A percentile compares a stretch with the other conserved stretches of the same genome.
Evolutionary conservation across 2,113 vertebrate genomes (phyloP).

Genomic region (Pampusana beccarii): DNA sequence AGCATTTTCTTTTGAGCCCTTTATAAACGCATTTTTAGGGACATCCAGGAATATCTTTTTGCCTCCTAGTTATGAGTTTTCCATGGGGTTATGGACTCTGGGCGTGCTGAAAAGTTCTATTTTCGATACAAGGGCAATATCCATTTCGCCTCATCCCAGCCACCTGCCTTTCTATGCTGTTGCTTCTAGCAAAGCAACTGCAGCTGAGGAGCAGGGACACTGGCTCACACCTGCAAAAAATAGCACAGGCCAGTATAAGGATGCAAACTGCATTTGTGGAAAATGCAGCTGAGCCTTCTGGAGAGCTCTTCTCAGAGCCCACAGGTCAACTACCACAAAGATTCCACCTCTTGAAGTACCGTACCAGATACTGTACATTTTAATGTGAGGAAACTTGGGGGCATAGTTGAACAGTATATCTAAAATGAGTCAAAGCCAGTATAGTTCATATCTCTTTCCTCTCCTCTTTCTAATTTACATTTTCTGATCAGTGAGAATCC

Average conservation of each 20-base stretch:
- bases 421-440: neutral
- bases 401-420: neutral
- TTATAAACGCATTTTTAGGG: neutral
- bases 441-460: neutral
- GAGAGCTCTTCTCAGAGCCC: neutral
- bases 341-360: neutral
- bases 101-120: neutral
- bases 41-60: neutral
- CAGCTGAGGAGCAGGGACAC: neutral
- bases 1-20: neutral
- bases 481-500: neutral
- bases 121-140: neutral
- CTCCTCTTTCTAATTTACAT: neutral
- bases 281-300: neutral
- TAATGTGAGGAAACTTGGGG: neutral
- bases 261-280: neutral
- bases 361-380: neutral
- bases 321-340: neutral
- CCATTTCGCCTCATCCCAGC: neutral
- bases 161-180: neutral
- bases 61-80: neutral
- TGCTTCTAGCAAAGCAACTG: neutral
- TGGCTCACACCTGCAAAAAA: neutral
- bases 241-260: accelerated
- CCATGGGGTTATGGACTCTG: neutral